Evolutionary conservation across 1,140 invertebrate genomes (phyloP).

Genomic region (Eumaeus atala): DNA sequence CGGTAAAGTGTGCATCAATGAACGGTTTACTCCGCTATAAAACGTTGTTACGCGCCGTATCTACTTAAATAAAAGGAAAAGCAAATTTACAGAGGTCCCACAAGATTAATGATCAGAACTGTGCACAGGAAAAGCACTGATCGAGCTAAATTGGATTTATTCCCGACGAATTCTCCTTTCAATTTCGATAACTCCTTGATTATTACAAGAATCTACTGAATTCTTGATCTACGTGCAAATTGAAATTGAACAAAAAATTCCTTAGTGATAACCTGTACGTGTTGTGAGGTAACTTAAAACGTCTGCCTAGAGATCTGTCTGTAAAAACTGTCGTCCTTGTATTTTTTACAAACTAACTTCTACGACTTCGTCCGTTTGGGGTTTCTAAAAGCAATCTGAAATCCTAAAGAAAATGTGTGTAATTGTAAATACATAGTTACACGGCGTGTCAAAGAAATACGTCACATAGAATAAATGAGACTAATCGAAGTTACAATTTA

Average conservation of each 20-base stretch:
- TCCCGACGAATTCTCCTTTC: constrained; percentile 1
- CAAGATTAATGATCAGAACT: constrained; percentile 1
- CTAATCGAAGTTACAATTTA: no score
- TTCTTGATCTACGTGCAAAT: neutral
- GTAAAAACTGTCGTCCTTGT: neutral
- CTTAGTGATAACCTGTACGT: neutral
- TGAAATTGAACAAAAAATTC: neutral
- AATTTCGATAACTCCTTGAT: constrained; percentile 10
- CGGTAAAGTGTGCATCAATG: neutral
- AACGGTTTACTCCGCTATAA: neutral
- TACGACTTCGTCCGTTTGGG: no score
- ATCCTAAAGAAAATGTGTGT: no score
- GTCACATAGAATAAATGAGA: no score
- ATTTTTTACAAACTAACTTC: no score
- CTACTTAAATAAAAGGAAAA: constrained; percentile 4
- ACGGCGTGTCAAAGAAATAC: no score
- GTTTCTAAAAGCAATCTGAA: no score
- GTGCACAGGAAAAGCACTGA: constrained; percentile 4
- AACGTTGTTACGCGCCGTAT: neutral
- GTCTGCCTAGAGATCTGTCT: neutral
- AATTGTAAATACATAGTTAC: no score
- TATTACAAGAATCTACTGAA: neutral
- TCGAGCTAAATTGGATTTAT: constrained; percentile 1
- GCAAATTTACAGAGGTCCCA: constrained; percentile 2
- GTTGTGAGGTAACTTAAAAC: neutral